A percentile compares a stretch with the other conserved stretches of the same genome.
phyloP scores from a whole-genome alignment of 2,113 vertebrate species.

The Phaethon lepturus region DNA sequence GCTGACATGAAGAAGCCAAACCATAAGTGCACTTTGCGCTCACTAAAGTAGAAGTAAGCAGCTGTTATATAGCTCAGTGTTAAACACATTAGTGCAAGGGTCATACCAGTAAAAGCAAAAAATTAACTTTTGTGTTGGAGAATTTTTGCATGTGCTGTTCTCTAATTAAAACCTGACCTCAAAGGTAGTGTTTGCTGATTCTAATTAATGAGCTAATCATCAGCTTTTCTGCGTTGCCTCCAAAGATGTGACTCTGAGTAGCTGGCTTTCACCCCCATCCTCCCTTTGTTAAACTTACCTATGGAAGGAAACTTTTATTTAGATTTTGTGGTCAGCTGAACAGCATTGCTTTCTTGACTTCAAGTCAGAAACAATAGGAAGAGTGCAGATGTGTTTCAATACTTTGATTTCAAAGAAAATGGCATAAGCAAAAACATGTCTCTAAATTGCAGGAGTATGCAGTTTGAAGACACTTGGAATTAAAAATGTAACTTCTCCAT shows the following conservation, averaged over 20 bases:
- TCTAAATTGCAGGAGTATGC: background rate
- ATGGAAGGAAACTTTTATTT: background rate
- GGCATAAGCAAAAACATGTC: background rate
- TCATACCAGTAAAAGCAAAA: slow-evolving; percentile 39
- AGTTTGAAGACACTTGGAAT: background rate
- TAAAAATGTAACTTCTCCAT: background rate
- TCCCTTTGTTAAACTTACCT: background rate
- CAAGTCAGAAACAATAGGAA: background rate
- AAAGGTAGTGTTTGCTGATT: background rate
- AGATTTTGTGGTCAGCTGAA: background rate
- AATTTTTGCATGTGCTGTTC: background rate
- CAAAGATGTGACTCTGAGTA: background rate
- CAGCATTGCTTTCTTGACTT: background rate
- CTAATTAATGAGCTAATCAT: background rate
- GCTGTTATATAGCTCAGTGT: slow-evolving; percentile 27
- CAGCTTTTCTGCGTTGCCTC: background rate
- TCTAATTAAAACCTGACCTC: slow-evolving; percentile 5
- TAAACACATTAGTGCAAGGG: slow-evolving; percentile 54
- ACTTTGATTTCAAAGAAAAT: background rate
- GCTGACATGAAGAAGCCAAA: background rate
- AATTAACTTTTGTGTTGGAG: slow-evolving; percentile 3
- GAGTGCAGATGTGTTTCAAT: background rate
- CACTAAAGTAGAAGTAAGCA: background rate
- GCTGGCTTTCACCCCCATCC: background rate
- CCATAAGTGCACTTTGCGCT: background rate